Percentiles rank a stretch among this genome's conserved stretches.
Conservation (phyloP, 2,113 vertebrate species). For the Myrmecobius fasciatus region DNA sequence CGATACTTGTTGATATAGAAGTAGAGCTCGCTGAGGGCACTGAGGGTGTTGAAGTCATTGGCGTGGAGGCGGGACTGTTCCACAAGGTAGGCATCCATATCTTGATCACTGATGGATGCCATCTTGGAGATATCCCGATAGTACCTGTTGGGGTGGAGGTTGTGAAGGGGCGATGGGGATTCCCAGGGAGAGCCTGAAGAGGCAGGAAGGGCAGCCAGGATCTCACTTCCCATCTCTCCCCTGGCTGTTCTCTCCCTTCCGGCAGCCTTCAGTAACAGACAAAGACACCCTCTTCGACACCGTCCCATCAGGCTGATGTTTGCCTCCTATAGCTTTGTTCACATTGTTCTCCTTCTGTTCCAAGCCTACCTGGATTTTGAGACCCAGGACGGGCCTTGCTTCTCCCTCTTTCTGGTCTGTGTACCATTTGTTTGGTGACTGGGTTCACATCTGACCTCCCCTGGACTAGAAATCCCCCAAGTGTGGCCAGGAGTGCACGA, state of each 20-base stretch:
- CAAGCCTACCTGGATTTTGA: not conserved
- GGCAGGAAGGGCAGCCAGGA: not conserved
- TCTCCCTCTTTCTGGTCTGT: not conserved
- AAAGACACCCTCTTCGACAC: not conserved
- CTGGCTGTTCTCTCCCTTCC: too few relatives aligned
- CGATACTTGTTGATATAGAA: constrained; percentile 96
- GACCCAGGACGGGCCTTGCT: not conserved
- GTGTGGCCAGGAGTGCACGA: not conserved
- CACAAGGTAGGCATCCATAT: constrained; percentile 95
- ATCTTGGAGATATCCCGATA: constrained; percentile 94
- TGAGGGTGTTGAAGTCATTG: constrained; percentile 93
- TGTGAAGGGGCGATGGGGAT: too few relatives aligned
- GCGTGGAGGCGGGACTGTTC: constrained; percentile 95
- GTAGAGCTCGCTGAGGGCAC: constrained; percentile 94
- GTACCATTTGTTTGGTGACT: not conserved
- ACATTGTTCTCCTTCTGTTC: not conserved
- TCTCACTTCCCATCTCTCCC: not conserved
- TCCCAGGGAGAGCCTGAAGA: too few relatives aligned
- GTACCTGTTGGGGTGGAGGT: constrained; percentile 84
- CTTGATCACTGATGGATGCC: constrained; percentile 94
- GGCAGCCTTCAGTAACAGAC: too few relatives aligned
- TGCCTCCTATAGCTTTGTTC: not conserved
- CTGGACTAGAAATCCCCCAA: not conserved
- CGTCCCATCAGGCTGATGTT: not conserved
- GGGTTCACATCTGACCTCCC: not conserved